Conservation (phyloP, 1,140 invertebrate genomes). For the Drosophila trapezifrons region DNA sequence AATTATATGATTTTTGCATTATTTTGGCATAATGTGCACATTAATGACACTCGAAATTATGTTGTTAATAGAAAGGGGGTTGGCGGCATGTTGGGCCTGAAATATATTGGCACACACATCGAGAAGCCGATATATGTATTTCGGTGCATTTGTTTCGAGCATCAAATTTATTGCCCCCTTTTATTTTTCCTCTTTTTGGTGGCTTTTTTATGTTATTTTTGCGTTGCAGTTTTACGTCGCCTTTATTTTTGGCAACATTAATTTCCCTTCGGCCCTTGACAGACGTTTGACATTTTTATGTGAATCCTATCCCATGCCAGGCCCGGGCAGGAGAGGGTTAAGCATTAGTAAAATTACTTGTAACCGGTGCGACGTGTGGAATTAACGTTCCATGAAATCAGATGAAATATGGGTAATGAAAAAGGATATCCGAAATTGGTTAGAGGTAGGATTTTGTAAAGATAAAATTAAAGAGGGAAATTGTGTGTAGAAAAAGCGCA, state of each 20-base stretch:
- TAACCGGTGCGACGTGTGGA: constrained; percentile 52
- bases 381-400: constrained; percentile 64
- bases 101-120: constrained; percentile 26
- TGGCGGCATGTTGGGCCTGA: constrained; percentile 17
- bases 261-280: constrained; percentile 61
- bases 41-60: constrained; percentile 80
- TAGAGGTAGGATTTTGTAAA: background rate
- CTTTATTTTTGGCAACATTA: constrained; percentile 58
- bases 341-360: constrained; percentile 72
- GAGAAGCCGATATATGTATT: constrained; percentile 13
- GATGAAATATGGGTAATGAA: constrained; percentile 58
- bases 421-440: background rate
- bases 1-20: constrained; percentile 81
- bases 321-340: constrained; percentile 31
- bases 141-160: constrained; percentile 42
- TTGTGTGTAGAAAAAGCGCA: background rate
- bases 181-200: constrained; percentile 54
- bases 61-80: constrained; percentile 72
- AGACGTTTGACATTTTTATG: constrained; percentile 75
- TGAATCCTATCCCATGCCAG: background rate
- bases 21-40: constrained; percentile 80
- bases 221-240: constrained; percentile 73
- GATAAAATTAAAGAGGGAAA: background rate
- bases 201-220: constrained; percentile 74
- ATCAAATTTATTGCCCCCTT: constrained; percentile 65